These are phyloP conservation scores for Troides oblongomaculatus DNA, from an alignment of 2,888 invertebrate genomes.

Conservation along the genomic window DNA sequence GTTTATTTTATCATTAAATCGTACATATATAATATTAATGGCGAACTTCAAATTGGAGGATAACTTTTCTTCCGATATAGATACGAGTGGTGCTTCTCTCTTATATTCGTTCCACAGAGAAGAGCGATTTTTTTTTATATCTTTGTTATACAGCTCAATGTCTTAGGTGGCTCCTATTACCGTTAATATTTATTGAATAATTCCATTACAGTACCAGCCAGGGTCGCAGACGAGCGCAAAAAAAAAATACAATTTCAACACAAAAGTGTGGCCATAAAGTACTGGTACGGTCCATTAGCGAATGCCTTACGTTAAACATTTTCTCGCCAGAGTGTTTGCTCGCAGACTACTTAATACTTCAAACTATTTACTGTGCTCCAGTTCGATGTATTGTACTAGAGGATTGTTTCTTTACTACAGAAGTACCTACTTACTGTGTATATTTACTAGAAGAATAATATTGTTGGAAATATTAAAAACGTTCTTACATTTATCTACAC, in stretches of 20 bases:
- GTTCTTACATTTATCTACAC: too few relatives aligned
- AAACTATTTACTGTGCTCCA: constrained; percentile 16
- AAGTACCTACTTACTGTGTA: neutral
- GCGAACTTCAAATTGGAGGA: too few relatives aligned
- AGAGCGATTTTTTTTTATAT: neutral
- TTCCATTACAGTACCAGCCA: constrained; percentile 11
- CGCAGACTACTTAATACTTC: constrained; percentile 21
- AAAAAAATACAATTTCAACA: constrained; percentile 9
- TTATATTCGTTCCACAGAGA: too few relatives aligned
- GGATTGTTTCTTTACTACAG: neutral
- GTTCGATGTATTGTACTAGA: constrained; percentile 12
- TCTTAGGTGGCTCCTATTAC: neutral
- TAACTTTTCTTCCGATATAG: too few relatives aligned
- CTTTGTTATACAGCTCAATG: neutral
- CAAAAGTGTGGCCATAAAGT: constrained; percentile 24
- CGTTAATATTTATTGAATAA: constrained; percentile 21
- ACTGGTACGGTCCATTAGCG: constrained; percentile 21
- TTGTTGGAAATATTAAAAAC: neutral
- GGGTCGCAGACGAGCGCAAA: constrained; percentile 11
- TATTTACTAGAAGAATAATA: neutral
- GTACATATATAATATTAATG: too few relatives aligned
- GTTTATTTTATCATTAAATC: too few relatives aligned
- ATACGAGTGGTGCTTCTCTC: too few relatives aligned
- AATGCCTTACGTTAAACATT: constrained; percentile 27
- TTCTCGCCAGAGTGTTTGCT: constrained; percentile 24